phyloP scores from a whole-genome alignment of 2,797 vertebrate species.

The Agapornis canus region DNA sequence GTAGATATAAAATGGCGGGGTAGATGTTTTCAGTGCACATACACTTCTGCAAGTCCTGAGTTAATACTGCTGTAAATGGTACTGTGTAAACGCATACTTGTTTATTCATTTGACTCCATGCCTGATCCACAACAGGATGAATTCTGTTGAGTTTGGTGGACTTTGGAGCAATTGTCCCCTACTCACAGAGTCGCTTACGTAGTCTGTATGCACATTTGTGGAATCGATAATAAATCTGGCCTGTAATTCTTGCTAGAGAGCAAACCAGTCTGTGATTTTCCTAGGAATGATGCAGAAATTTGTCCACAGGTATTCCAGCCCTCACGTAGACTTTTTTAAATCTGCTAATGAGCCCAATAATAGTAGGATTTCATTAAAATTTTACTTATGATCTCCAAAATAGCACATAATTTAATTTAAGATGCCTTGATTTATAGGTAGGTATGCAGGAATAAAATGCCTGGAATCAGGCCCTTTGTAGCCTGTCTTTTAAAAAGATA shows the following conservation, averaged over 20 bases:
- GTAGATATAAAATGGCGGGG: not conserved
- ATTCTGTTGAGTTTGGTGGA: not conserved
- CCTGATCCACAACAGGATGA: not conserved
- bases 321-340: not conserved
- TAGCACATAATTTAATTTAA: not conserved
- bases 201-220: not conserved
- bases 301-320: not conserved
- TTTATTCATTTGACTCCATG: not conserved
- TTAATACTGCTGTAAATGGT: not conserved
- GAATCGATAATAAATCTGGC: not conserved
- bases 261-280: not conserved
- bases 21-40: not conserved
- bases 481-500: not conserved
- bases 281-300: not conserved
- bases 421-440: not conserved
- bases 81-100: not conserved
- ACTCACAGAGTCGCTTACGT: fast-evolving
- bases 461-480: not conserved
- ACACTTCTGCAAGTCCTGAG: not conserved
- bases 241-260: not conserved
- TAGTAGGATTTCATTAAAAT: not conserved
- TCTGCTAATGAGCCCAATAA: not conserved
- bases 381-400: not conserved
- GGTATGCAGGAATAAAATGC: not conserved
- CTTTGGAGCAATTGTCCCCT: not conserved